phyloP scores from a whole-genome alignment of 2,113 vertebrate genomes.

The Alethe diademata region DNA sequence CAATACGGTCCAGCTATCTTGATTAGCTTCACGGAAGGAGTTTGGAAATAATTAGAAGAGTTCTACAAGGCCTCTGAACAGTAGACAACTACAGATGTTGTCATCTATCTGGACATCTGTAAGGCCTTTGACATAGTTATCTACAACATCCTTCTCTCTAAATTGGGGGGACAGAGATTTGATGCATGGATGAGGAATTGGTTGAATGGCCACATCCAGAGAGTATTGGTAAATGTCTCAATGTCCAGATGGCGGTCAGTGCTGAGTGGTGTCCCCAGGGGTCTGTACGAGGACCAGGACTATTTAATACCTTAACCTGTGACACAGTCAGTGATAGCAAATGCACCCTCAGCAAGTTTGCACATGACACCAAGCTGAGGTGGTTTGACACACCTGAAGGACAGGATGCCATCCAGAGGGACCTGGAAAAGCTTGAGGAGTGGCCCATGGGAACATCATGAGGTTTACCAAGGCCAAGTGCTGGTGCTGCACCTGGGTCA shows the following conservation, averaged over 20 bases:
- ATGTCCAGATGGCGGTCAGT: background rate
- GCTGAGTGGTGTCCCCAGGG: background rate
- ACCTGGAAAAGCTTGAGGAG: fast-evolving
- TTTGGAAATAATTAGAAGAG: background rate
- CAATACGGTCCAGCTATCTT: background rate
- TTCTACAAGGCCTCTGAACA: background rate
- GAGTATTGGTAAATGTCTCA: fast-evolving
- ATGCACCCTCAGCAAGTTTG: background rate
- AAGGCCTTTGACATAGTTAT: background rate
- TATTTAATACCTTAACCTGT: background rate
- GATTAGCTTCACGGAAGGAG: background rate
- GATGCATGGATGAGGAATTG: background rate
- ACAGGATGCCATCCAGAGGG: background rate
- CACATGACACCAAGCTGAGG: background rate
- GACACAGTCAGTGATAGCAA: background rate
- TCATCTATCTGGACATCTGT: background rate
- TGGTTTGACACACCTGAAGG: background rate
- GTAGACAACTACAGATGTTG: background rate
- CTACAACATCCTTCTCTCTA: background rate
- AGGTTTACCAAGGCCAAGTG: background rate
- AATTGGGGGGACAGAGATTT: background rate
- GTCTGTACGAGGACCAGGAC: background rate
- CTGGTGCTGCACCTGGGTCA: background rate
- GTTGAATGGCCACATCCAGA: background rate
- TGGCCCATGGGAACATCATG: fast-evolving